Base-by-base conservation (phyloP, 2,797 vertebrate genomes). In the Gymnocypris eckloni region DNA sequence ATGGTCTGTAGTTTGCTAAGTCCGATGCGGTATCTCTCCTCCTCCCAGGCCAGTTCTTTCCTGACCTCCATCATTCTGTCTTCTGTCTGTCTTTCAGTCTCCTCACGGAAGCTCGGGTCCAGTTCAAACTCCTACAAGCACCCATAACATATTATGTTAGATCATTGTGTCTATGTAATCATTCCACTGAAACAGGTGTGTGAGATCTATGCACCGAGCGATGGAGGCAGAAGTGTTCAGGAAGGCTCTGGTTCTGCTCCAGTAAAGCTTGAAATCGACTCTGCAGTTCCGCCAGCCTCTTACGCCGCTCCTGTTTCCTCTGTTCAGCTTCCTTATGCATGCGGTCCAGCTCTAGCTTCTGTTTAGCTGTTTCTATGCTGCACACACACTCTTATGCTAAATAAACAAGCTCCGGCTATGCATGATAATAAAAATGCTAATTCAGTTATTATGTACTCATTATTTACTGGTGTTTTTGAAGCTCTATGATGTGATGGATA, bases 281-380 rank as follows among this genome's bases (percentile, higher is more conserved):
- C 90, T 93, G 95, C 52, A 99, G 92, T 79, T 88, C 88, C 11
- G 12, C 72, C 67, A 99, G 92, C 83, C 91, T 91, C 78, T 94
- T 93, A 33, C 93, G 94, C 82, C 95, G 95, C 45, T 86, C 82
- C 1, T 9, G 86, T 52, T 96, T 96, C 90, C 95, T 95, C 66
- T 91, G 87, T 90, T 97, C 96, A 0, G 96, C 96, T 92, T 96
- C 93, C 54, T 88, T 95, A 66, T 91, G 93, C 92, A 95, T 89
- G 20, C 89, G 93, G 52, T 98, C 96, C 69, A 92, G 77, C 81
- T 97, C 96, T 75, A 92, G 91, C 92, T 95, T 97, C 93, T 95
- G 96, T 86, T 95, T 97, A 25, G 96, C 94, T 71, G 92, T 93
- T 93, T 98, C 98, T 88, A 99, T 96, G 93, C 98, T 99, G 91